phyloP scores from a whole-genome alignment of 1,140 invertebrate species.

The Aphidius ervi region DNA sequence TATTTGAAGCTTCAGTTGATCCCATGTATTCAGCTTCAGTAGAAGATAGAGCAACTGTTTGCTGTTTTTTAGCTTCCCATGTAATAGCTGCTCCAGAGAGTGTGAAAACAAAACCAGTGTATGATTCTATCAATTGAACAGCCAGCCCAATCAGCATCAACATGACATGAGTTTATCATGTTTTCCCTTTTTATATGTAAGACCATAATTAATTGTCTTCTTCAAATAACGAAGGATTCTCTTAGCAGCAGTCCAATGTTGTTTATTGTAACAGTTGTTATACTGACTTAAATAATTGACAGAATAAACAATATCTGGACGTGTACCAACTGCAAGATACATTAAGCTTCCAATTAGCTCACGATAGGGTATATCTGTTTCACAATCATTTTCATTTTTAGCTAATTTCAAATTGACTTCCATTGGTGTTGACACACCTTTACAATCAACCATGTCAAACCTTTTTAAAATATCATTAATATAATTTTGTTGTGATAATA shows the following conservation, averaged over 20 bases:
- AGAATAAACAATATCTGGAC: conserved; percentile 41
- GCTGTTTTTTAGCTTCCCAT: not conserved
- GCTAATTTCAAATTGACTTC: too few species aligned
- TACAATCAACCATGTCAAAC: conserved; percentile 15
- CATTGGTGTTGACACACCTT: conserved; percentile 15
- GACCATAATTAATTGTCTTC: not conserved
- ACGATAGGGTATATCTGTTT: conserved; percentile 10
- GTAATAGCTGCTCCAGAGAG: not conserved
- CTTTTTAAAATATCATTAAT: too few species aligned
- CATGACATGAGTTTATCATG: not conserved
- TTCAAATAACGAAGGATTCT: conserved; percentile 21
- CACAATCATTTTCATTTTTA: not conserved
- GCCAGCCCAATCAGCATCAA: not conserved
- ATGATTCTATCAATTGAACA: not conserved
- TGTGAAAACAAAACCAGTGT: not conserved
- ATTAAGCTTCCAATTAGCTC: conserved; percentile 14
- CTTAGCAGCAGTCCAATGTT: conserved; percentile 21
- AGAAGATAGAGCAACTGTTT: too few species aligned
- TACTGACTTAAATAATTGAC: conserved; percentile 28
- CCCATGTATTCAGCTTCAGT: conserved; percentile 4
- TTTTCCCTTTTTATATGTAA: not conserved
- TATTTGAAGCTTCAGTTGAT: not conserved
- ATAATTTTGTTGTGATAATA: too few species aligned
- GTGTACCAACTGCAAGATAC: conserved; percentile 23
- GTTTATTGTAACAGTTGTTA: conserved; percentile 27